These are phyloP conservation scores for Sipha flava DNA, from an alignment of 1,140 invertebrate genomes.

Conservation along the genomic window DNA sequence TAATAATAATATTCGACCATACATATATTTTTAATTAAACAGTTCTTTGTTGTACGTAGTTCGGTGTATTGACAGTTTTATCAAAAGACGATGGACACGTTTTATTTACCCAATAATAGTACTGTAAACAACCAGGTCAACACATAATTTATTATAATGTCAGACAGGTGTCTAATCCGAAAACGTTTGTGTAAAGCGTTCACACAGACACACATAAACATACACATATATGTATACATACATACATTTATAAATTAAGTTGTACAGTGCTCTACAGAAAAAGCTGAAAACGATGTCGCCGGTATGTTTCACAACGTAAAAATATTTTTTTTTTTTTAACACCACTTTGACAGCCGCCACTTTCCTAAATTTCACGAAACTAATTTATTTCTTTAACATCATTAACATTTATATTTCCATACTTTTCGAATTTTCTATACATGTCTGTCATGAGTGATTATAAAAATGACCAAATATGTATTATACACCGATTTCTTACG, in stretches of 20 bases:
- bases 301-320: too few species aligned
- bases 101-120: constrained; percentile 25
- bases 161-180: constrained; percentile 17
- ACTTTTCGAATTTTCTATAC: neutral
- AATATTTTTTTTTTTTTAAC: too few species aligned
- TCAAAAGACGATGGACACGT: constrained; percentile 20
- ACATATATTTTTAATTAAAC: constrained; percentile 20
- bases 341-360: neutral
- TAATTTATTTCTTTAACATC: neutral
- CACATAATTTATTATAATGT: constrained; percentile 16
- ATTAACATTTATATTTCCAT: neutral
- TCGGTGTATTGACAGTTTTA: constrained; percentile 10
- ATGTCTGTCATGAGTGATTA: neutral
- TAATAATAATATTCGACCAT: neutral
- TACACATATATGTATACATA: neutral
- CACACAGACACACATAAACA: neutral
- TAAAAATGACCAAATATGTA: too few species aligned
- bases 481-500: too few species aligned
- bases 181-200: neutral
- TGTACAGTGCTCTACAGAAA: neutral
- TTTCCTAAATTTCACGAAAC: neutral
- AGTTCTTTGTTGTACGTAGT: neutral
- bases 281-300: neutral
- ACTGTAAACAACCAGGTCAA: constrained; percentile 4
- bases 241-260: neutral